A percentile compares a stretch with the other conserved stretches of the same genome.
These are phyloP conservation scores for Potorous gilbertii DNA, from an alignment of 2,797 vertebrate species.

Conservation along the genomic window DNA sequence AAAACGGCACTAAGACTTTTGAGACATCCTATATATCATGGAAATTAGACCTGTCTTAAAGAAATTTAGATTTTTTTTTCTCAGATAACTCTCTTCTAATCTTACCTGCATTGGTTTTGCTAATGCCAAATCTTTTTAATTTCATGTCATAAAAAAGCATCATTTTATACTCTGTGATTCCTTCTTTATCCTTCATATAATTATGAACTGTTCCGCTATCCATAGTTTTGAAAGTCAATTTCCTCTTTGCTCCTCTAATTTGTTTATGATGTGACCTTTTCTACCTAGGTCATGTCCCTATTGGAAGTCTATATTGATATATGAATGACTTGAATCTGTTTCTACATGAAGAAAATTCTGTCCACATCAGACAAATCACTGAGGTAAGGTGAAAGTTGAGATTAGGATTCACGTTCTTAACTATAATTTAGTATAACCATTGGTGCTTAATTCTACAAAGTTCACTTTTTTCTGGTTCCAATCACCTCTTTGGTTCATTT, in stretches of 20 bases:
- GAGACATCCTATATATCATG: background rate
- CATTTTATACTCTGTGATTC: background rate
- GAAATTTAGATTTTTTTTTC: background rate
- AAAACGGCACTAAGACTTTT: background rate
- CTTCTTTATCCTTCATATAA: background rate
- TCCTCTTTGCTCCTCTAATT: background rate
- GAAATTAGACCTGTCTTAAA: background rate
- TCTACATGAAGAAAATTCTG: background rate
- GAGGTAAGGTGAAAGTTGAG: background rate
- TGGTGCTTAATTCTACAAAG: background rate
- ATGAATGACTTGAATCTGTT: background rate
- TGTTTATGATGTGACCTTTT: background rate
- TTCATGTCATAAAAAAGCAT: background rate
- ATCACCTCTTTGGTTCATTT: background rate
- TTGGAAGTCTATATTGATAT: background rate
- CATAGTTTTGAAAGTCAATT: background rate
- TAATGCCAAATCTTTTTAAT: background rate
- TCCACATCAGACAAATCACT: background rate
- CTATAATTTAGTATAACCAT: background rate
- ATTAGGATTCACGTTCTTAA: background rate
- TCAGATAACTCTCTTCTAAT: background rate
- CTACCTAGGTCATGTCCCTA: background rate
- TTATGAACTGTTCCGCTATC: background rate
- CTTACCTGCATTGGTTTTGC: background rate
- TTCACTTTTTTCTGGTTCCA: background rate